Conservation (phyloP, 2,888 invertebrate species). For the Cheilosia urbana region DNA sequence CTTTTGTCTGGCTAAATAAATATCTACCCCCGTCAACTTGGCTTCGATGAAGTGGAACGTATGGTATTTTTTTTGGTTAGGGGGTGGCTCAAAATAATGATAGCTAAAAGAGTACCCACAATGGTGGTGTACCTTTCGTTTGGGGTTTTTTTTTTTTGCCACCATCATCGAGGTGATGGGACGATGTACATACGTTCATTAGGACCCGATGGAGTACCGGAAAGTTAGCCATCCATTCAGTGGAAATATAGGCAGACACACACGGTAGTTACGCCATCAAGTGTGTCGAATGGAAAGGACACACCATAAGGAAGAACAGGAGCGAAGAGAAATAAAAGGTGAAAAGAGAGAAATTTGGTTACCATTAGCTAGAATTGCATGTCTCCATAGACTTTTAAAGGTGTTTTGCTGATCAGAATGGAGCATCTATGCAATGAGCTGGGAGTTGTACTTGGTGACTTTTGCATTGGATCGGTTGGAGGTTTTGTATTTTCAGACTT, state of each 20-base stretch:
- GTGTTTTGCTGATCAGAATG: slow-evolving; percentile 57
- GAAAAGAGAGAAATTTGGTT: slow-evolving; percentile 59
- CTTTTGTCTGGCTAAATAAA: slow-evolving; percentile 61
- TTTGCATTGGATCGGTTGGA: background rate
- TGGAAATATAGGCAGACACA: slow-evolving; percentile 69
- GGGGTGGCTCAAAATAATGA: slow-evolving; percentile 62
- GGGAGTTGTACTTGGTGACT: slow-evolving; percentile 32
- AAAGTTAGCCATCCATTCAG: slow-evolving; percentile 75
- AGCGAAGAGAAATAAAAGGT: background rate
- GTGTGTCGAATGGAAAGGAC: slow-evolving; percentile 54
- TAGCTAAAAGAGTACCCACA: slow-evolving; percentile 63
- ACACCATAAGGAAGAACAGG: slow-evolving; percentile 9
- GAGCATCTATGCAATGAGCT: slow-evolving; percentile 43
- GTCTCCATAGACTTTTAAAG: slow-evolving; percentile 58
- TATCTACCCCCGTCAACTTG: slow-evolving; percentile 34
- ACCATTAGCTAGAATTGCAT: slow-evolving; percentile 59
- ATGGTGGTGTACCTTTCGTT: slow-evolving; percentile 33
- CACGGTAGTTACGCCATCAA: slow-evolving; percentile 66
- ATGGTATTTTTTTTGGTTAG: slow-evolving; percentile 58
- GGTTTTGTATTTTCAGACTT: no score
- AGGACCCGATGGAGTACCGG: slow-evolving; percentile 68
- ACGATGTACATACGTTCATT: slow-evolving; percentile 69
- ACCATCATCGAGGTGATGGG: slow-evolving; percentile 39
- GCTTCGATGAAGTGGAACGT: slow-evolving; percentile 74
- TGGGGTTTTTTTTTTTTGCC: background rate